A percentile compares a stretch with the other conserved stretches of the same genome.
phyloP scores from a whole-genome alignment of 2,888 invertebrate species.

The Lepetodrilus schrolli region DNA sequence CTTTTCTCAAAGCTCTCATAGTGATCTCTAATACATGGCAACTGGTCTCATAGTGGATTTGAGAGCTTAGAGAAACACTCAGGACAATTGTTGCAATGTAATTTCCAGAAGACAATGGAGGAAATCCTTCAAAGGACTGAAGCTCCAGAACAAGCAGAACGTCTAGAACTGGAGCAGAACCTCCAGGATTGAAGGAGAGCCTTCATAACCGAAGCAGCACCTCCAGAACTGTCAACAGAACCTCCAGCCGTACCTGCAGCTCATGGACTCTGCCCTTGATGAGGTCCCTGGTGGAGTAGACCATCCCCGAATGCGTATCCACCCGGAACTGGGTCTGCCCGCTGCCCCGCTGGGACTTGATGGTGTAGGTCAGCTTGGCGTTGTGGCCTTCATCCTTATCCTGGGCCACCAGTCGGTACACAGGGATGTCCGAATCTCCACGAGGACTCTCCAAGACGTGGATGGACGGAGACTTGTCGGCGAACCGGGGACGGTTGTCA shows the following conservation, averaged over 20 bases:
- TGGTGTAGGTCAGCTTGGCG: slow-evolving; percentile 84
- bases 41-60: too few species aligned
- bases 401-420: slow-evolving; percentile 67
- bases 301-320: slow-evolving; percentile 86
- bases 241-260: slow-evolving; percentile 79
- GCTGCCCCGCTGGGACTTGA: slow-evolving; percentile 65
- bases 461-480: slow-evolving; percentile 51
- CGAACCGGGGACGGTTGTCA: slow-evolving; percentile 69
- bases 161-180: background rate
- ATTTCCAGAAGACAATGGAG: too few species aligned
- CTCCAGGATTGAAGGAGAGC: too few species aligned
- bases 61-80: too few species aligned
- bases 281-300: slow-evolving; percentile 85
- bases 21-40: too few species aligned
- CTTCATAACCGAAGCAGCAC: too few species aligned
- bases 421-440: slow-evolving; percentile 43
- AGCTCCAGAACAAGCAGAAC: background rate
- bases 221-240: too few species aligned
- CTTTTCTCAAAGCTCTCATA: too few species aligned
- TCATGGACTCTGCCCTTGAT: slow-evolving; percentile 81
- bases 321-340: slow-evolving; percentile 86
- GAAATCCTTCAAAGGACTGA: too few species aligned
- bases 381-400: slow-evolving; percentile 70
- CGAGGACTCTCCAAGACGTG: slow-evolving; percentile 34
- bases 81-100: too few species aligned